Conservation (phyloP, 2,888 invertebrate genomes). For the Rhimphoctona megacephalus region DNA sequence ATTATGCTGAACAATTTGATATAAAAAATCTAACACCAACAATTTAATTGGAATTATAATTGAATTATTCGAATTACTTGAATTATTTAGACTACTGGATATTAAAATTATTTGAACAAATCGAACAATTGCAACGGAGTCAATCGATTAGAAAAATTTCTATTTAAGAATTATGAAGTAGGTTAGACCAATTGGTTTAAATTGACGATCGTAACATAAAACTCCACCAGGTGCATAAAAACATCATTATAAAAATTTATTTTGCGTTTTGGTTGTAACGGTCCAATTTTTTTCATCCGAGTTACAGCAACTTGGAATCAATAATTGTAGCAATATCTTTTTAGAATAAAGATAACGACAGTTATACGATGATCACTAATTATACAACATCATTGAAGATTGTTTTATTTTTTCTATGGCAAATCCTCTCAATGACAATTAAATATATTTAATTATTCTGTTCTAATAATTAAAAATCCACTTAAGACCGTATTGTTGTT, state of each 20-base stretch:
- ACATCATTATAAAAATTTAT: not conserved
- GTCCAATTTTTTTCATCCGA: slow-evolving; percentile 1
- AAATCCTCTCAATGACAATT: not conserved
- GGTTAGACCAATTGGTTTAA: not conserved
- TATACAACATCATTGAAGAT: not conserved
- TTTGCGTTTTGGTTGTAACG: slow-evolving; percentile 3
- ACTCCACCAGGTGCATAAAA: not conserved
- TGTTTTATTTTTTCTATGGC: not conserved
- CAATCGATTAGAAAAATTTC: not conserved
- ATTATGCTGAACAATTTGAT: too few species aligned
- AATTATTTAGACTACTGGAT: not conserved
- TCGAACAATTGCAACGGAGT: not conserved
- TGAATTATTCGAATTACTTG: not conserved
- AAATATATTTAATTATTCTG: not conserved
- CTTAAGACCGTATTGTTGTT: too few species aligned
- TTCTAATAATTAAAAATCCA: not conserved
- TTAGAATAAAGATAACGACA: slow-evolving; percentile 25
- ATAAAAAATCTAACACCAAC: too few species aligned
- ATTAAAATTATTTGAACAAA: not conserved
- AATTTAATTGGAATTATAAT: not conserved
- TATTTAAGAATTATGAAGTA: not conserved
- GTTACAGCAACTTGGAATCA: not conserved
- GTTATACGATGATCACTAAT: not conserved
- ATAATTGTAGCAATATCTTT: slow-evolving; percentile 18
- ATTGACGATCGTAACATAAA: not conserved